Evolutionary conservation across 37 sponge, comb jelly and placozoan species (phyloP), one percentile per base, ranked within the genome.

Genomic region (Halisarca cf. caerulea): DNA sequence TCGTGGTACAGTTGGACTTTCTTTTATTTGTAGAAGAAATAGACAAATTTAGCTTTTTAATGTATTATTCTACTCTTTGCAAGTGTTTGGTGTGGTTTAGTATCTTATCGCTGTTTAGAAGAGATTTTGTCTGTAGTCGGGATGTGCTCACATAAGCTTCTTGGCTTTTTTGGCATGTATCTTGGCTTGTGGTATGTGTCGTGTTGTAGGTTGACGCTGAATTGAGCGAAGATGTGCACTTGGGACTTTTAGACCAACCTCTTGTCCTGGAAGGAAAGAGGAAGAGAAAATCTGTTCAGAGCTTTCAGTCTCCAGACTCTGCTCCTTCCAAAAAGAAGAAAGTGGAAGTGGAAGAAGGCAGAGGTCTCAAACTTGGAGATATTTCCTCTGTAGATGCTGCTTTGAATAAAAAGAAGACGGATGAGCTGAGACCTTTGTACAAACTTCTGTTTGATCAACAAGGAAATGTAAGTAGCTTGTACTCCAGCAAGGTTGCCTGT

Each of bases 251-350:
- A 32, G 89, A 89, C 58, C 84, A 84, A 62, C 89, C 89, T 28
- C 58, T 89, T 25, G 72, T 89, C 1, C 35, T 89, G 42, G 81
- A 89, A 35, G 89, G 89, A 23, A 89, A 89, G 62, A 66, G 89
- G 37, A 84, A 79, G 27, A 78, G 85, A 41, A 84, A 79, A 44
- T 43, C 57, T 3, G 59, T 53, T 3, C 84, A 89, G 32, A 33
- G 57, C 25, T 88, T 88, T 59, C 83, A 89, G 23, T 32, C 70
- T 9, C 81, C 82, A 61, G 58, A 81, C 7, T 33, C 72, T 53
- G 55, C 59, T 8, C 42, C 45, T 3, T n/a, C 45, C 21, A 74
- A 74, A 44, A 74, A 74, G 77, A 74, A 42, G 25, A 40, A 17
- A 27, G 60, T 20, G n/a, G 38, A 47, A 33, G 68, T 80, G 44